Evolutionary conservation across 2,888 invertebrate species (phyloP), one percentile per base, ranked within the genome.

Genomic region (Fissipunctia ypsillon): DNA sequence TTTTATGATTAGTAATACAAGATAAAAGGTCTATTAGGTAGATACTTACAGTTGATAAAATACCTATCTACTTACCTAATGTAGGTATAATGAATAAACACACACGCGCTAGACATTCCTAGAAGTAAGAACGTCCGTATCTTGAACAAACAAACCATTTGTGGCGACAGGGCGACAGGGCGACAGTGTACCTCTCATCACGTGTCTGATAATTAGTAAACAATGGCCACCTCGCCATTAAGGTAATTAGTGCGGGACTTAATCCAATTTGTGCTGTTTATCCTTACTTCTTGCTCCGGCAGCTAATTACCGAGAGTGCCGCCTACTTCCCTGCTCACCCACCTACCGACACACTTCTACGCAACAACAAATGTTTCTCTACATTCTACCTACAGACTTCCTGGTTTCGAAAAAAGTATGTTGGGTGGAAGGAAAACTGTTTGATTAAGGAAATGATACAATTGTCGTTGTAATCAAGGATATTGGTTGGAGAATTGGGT

Each of bases 251-350:
- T 84, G 73, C 80, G 74, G 78, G 73, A 80, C 76, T 80, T 88
- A 90, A 90, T 91, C 87, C 84, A 89, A 91, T 92, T 90, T 87
- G 84, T 75, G 67, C 65, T 86, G 89, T 88, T 89, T 87, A 88
- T 88, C 84, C 86, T 84, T 83, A 85, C 85, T 85, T 84, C 83
- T 87, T 84, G 84, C 83, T 84, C 82, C 73, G 80, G 84, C 83
- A 70, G 72, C 84, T 90, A 81, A 90, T 90, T 87, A 89, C 71
- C 71, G 83, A 85, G 87, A 90, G 90, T 89, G 89, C 77, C 76
- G 57, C 31, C 73, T 74, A 67, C 82, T 79, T 45, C 38, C 60
- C 73, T 76, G 82, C 66, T 76, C 78, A 68, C 78, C 84, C 76
- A 80, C 77, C 83, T 81, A 80, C 82, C 81, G 80, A 83, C 86